Conservation (phyloP, 2,113 vertebrate genomes). For the Glaucidium brasilianum region DNA sequence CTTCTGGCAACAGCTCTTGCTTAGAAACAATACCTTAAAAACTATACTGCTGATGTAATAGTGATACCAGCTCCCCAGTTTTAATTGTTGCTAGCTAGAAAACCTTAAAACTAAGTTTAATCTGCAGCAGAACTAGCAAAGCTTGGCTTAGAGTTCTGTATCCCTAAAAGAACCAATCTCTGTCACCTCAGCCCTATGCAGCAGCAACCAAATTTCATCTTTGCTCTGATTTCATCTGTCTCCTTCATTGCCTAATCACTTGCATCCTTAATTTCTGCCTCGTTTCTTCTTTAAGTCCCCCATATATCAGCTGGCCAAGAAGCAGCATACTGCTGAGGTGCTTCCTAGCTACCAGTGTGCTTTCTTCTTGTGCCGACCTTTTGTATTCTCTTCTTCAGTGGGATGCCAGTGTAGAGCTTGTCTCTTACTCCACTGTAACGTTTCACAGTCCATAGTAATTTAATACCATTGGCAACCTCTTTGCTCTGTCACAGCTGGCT, state of each 20-base stretch:
- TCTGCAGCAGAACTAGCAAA: neutral
- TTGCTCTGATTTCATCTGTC: neutral
- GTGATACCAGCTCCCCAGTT: neutral
- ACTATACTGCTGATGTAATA: neutral
- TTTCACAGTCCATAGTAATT: neutral
- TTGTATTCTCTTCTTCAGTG: neutral
- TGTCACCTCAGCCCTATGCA: neutral
- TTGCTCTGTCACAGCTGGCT: neutral
- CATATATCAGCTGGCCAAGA: neutral
- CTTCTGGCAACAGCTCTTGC: neutral
- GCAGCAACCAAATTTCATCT: neutral
- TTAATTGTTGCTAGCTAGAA: neutral
- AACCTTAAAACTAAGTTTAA: neutral
- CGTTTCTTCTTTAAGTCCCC: neutral
- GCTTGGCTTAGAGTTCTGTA: neutral
- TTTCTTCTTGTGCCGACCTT: neutral
- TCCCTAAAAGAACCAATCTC: neutral
- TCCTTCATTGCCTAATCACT: neutral
- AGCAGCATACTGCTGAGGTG: neutral
- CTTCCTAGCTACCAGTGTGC: neutral
- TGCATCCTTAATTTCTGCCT: neutral
- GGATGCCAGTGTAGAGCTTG: neutral
- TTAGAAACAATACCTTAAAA: neutral
- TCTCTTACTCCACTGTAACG: neutral
- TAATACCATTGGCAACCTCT: neutral